Percentiles rank a stretch among this genome's conserved stretches.
Conservation (phyloP, 2,888 invertebrate species). For the Aphrophora alni region DNA sequence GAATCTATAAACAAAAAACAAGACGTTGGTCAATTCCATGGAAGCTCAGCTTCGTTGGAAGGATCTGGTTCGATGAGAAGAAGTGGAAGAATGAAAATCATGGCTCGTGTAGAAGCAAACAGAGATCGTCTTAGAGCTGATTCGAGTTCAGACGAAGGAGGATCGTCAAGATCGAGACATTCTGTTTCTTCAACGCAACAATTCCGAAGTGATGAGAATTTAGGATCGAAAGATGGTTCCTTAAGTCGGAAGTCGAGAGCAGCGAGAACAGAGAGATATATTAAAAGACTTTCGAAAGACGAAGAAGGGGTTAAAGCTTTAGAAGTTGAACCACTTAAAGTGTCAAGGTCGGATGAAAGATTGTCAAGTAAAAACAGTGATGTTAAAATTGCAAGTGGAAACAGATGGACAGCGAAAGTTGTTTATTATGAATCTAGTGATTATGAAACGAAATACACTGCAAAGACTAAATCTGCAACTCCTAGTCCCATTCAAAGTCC, state of each 20-base stretch:
- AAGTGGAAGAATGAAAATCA: conserved; percentile 55
- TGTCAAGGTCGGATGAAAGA: conserved; percentile 34
- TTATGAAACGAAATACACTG: conserved; percentile 46
- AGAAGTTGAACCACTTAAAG: conserved; percentile 57
- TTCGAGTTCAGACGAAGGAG: conserved; percentile 74
- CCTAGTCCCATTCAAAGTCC: conserved; percentile 53
- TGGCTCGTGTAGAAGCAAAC: conserved; percentile 71
- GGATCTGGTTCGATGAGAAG: conserved; percentile 16
- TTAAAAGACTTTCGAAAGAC: conserved; percentile 75
- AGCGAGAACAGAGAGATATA: conserved; percentile 81
- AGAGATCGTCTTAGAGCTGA: conserved; percentile 66
- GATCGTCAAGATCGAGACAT: conserved; percentile 66
- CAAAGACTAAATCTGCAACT: conserved; percentile 50
- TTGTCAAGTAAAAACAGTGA: conserved; percentile 56
- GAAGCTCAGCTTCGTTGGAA: conserved; percentile 32
- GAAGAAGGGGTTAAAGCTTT: conserved; percentile 56
- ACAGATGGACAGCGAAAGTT: conserved; percentile 49
- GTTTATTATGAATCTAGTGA: conserved; percentile 50
- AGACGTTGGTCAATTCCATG: neutral
- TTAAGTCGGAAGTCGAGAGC: conserved; percentile 71
- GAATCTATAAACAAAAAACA: conserved; percentile 15
- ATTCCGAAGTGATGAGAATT: conserved; percentile 64
- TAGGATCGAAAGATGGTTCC: conserved; percentile 59
- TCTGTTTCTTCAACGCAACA: conserved; percentile 69
- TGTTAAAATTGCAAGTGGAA: conserved; percentile 22